Evolutionary conservation across 2,888 invertebrate genomes (phyloP).

Genomic region (Metacarcinus magister): DNA sequence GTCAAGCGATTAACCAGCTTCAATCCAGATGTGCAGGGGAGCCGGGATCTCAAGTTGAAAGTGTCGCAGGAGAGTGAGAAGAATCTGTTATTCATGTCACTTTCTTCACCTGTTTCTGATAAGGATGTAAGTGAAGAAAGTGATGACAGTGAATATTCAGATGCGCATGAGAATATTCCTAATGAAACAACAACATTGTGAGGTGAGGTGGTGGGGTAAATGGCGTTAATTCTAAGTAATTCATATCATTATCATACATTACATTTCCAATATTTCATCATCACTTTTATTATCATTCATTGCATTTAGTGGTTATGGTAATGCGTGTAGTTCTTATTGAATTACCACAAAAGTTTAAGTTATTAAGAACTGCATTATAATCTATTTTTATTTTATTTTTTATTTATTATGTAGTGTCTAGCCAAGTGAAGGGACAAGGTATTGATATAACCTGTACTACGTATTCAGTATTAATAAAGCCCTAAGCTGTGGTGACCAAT

Average conservation of each 20-base stretch:
- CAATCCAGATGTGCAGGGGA: background rate
- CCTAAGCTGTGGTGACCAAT: background rate
- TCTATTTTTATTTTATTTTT: no score
- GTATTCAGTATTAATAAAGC: background rate
- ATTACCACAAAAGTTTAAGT: background rate
- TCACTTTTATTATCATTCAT: background rate
- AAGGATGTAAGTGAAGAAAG: constrained; percentile 43
- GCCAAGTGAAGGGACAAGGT: background rate
- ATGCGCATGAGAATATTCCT: constrained; percentile 65
- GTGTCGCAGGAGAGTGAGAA: constrained; percentile 62
- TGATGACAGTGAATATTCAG: constrained; percentile 62
- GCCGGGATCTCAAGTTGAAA: constrained; percentile 59
- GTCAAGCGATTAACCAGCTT: constrained; percentile 67
- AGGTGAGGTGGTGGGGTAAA: background rate
- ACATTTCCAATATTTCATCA: background rate
- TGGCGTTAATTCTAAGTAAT: background rate
- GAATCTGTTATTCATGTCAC: constrained; percentile 53
- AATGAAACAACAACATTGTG: constrained; percentile 31
- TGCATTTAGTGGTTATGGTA: background rate
- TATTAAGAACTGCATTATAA: background rate
- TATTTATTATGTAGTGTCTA: background rate
- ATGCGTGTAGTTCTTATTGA: background rate
- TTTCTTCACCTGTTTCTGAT: background rate
- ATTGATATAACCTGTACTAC: background rate
- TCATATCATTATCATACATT: constrained; percentile 21